These are phyloP conservation scores for Polyploca ridens DNA, from an alignment of 2,888 invertebrate species.

Conservation along the genomic window DNA sequence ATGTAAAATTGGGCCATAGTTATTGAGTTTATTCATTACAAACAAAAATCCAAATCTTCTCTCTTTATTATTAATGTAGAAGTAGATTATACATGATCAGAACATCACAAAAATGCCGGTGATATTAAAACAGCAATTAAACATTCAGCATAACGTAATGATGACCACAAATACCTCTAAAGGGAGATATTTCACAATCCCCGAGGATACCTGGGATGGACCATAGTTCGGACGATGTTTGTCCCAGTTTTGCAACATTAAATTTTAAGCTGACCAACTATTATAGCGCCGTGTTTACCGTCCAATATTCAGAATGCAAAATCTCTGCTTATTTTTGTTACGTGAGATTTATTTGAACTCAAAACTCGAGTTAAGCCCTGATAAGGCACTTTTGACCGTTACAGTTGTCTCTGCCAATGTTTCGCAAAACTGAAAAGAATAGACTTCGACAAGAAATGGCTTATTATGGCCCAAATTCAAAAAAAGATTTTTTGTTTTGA, in stretches of 20 bases:
- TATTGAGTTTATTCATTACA: no score
- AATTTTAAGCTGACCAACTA: constrained; percentile 3
- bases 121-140: background rate
- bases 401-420: no score
- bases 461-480: no score
- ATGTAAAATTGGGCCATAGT: no score
- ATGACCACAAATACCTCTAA: background rate
- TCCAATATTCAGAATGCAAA: background rate
- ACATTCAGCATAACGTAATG: background rate
- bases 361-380: no score
- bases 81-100: no score
- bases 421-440: no score
- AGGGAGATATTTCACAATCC: constrained; percentile 4
- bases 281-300: background rate
- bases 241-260: background rate
- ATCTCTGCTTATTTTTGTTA: background rate
- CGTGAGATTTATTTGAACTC: background rate
- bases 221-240: background rate
- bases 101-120: background rate
- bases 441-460: no score
- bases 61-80: no score
- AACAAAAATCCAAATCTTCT: no score
- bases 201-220: background rate
- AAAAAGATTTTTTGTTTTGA: no score
- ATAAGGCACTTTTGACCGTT: no score